Evolutionary conservation across 2,797 vertebrate species (phyloP).

Genomic region (Malacoraja senta): DNA sequence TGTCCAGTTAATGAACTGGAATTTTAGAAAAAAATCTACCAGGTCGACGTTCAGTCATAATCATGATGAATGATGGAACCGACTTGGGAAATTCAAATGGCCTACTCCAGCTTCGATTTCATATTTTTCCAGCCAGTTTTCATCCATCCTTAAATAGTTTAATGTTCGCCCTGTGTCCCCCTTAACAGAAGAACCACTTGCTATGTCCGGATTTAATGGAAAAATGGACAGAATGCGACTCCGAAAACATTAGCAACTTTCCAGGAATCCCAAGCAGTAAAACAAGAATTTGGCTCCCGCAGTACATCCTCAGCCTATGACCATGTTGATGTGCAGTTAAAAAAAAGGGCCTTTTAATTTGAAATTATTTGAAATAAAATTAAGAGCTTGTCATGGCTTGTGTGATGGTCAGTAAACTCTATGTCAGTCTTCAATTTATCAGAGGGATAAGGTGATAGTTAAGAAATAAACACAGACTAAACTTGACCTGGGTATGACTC

Average conservation of each 20-base stretch:
- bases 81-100: too few relatives aligned
- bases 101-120: neutral
- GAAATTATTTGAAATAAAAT: neutral
- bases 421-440: neutral
- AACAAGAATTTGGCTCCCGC: neutral
- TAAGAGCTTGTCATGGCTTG: too few relatives aligned
- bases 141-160: neutral
- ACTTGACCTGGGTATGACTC: slow-evolving; percentile 25
- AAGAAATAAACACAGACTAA: slow-evolving; percentile 3
- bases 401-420: neutral
- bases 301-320: too few relatives aligned
- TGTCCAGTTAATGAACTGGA: too few relatives aligned
- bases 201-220: neutral
- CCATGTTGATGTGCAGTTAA: neutral
- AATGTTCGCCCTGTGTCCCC: neutral
- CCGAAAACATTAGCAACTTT: neutral
- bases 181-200: neutral
- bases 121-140: neutral
- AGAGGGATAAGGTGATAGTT: neutral
- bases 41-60: too few relatives aligned
- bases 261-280: neutral
- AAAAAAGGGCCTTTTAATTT: neutral
- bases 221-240: neutral
- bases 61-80: too few relatives aligned
- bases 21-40: too few relatives aligned